Percentiles rank a stretch among this genome's conserved stretches.
These are phyloP conservation scores for Zaprionus africanus DNA, from an alignment of 1,140 invertebrate species.

Conservation along the genomic window DNA sequence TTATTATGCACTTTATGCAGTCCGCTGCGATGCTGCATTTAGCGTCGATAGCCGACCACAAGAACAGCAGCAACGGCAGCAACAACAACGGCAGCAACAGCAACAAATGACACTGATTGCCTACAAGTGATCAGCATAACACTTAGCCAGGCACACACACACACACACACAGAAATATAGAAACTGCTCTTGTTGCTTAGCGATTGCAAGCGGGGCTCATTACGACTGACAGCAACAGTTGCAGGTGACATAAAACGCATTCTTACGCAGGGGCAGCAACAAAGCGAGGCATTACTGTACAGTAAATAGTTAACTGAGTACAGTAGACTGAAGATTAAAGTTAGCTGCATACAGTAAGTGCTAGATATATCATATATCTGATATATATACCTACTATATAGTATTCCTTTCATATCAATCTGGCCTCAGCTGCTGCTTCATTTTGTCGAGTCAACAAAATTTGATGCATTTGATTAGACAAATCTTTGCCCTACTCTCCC, in stretches of 20 bases:
- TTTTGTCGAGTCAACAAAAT: neutral
- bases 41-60: slow-evolving; percentile 7
- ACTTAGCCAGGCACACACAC: slow-evolving; percentile 20
- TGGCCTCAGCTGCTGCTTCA: too few species aligned
- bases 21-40: slow-evolving; percentile 27
- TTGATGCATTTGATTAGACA: neutral
- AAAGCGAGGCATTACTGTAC: too few species aligned
- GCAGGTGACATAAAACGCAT: slow-evolving; percentile 22
- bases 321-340: too few species aligned
- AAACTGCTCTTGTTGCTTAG: neutral
- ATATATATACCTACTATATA: too few species aligned
- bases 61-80: slow-evolving; percentile 22
- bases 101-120: slow-evolving; percentile 45
- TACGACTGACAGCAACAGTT: slow-evolving; percentile 17
- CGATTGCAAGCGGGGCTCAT: slow-evolving; percentile 19
- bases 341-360: too few species aligned
- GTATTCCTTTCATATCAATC: neutral
- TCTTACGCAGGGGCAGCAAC: neutral
- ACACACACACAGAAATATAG: neutral
- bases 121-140: slow-evolving; percentile 25
- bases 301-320: too few species aligned
- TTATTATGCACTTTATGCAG: slow-evolving; percentile 52
- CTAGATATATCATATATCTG: neutral
- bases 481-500: neutral
- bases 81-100: slow-evolving; percentile 9